These are phyloP conservation scores for Lepidurus couesii DNA, from an alignment of 1,140 invertebrate species.

Conservation along the genomic window DNA sequence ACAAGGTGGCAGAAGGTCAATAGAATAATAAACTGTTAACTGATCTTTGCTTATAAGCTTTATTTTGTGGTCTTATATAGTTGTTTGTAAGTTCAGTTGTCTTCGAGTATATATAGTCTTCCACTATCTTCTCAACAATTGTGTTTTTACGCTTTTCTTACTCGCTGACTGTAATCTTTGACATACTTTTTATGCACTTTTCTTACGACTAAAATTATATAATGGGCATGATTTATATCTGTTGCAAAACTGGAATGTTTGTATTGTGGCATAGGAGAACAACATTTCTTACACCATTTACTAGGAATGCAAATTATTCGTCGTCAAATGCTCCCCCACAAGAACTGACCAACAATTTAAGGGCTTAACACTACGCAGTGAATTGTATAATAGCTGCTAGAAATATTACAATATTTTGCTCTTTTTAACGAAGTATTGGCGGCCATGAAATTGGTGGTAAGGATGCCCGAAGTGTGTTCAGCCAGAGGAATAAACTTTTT, in stretches of 20 bases:
- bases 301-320: neutral
- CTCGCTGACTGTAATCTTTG: too few relatives aligned
- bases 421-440: neutral
- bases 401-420: neutral
- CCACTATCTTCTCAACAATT: too few relatives aligned
- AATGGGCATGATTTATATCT: neutral
- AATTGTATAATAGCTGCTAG: neutral
- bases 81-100: too few relatives aligned
- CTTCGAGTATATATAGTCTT: too few relatives aligned
- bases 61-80: too few relatives aligned
- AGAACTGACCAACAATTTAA: neutral
- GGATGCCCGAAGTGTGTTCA: neutral
- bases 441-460: neutral
- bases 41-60: too few relatives aligned
- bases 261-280: neutral
- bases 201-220: too few relatives aligned
- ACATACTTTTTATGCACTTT: too few relatives aligned
- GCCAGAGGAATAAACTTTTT: conserved; percentile 5
- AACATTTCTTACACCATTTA: neutral
- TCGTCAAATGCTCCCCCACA: neutral
- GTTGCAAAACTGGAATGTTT: neutral
- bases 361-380: neutral
- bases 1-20: too few relatives aligned
- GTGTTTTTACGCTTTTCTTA: too few relatives aligned
- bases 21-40: too few relatives aligned